Conservation (phyloP, 1,140 invertebrate genomes). For the Linepithema humile region DNA sequence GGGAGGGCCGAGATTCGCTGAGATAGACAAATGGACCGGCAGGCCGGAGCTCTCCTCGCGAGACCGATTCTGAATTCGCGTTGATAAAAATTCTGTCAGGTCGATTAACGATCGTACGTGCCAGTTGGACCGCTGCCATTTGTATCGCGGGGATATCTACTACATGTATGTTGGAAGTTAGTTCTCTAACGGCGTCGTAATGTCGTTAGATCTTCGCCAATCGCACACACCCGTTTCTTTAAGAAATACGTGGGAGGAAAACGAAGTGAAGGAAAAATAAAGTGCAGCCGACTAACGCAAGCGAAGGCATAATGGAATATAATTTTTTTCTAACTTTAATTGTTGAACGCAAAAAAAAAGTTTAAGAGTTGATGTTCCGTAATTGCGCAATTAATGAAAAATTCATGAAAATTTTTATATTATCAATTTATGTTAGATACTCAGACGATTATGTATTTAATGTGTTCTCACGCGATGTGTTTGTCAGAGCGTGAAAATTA, state of each 20-base stretch:
- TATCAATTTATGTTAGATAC: no score
- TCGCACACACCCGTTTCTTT: neutral
- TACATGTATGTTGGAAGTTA: constrained; percentile 41
- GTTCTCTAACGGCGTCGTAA: constrained; percentile 8
- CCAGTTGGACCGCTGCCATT: constrained; percentile 58
- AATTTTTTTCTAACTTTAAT: neutral
- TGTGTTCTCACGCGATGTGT: neutral
- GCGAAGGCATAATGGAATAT: neutral
- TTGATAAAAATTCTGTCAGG: constrained; percentile 58
- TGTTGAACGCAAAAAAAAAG: neutral
- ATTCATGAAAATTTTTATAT: neutral
- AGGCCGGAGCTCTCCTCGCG: constrained; percentile 23
- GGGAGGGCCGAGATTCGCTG: constrained; percentile 37
- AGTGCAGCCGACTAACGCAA: neutral
- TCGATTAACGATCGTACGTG: constrained; percentile 59
- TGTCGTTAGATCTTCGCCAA: constrained; percentile 24
- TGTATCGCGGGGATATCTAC: constrained; percentile 26
- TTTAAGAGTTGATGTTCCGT: neutral
- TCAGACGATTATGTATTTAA: neutral
- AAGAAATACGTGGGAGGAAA: neutral
- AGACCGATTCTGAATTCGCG: constrained; percentile 38
- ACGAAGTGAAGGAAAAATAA: neutral
- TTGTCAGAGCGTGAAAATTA: neutral
- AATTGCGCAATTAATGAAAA: no score
- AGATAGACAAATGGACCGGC: constrained; percentile 16